Evolutionary conservation across 2,888 invertebrate species (phyloP).

Genomic region (Nephrotoma appendiculata): DNA sequence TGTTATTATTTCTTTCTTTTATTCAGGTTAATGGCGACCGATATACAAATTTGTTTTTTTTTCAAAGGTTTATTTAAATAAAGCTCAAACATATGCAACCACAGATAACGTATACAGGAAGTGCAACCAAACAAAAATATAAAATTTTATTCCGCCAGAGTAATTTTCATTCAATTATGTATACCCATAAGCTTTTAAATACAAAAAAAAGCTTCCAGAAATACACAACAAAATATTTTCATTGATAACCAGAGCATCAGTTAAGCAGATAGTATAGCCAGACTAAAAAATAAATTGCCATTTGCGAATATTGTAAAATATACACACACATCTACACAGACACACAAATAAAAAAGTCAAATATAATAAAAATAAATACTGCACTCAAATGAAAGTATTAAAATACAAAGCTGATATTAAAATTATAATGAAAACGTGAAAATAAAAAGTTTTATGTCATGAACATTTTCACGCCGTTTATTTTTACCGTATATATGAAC

Average conservation of each 20-base stretch:
- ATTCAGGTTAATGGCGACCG: no score
- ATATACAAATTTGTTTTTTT: neutral
- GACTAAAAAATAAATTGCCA: neutral
- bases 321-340: slow-evolving; percentile 1
- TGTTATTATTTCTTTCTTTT: no score
- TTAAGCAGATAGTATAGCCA: neutral
- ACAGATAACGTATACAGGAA: neutral
- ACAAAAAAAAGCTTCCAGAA: neutral
- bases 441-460: neutral
- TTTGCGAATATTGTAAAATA: neutral
- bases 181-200: neutral
- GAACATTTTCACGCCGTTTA: neutral
- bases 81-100: neutral
- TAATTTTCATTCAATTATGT: neutral
- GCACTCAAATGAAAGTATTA: neutral
- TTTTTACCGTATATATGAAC: neutral
- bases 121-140: neutral
- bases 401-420: neutral
- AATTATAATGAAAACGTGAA: neutral
- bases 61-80: neutral
- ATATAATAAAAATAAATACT: neutral
- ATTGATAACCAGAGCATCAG: neutral
- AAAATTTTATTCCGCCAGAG: neutral
- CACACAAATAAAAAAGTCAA: slow-evolving; percentile 9
- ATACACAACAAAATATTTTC: neutral